Evolutionary conservation across 2,113 vertebrate species (phyloP), one percentile per base, ranked within the genome.

Genomic region (Platichthys flesus): DNA sequence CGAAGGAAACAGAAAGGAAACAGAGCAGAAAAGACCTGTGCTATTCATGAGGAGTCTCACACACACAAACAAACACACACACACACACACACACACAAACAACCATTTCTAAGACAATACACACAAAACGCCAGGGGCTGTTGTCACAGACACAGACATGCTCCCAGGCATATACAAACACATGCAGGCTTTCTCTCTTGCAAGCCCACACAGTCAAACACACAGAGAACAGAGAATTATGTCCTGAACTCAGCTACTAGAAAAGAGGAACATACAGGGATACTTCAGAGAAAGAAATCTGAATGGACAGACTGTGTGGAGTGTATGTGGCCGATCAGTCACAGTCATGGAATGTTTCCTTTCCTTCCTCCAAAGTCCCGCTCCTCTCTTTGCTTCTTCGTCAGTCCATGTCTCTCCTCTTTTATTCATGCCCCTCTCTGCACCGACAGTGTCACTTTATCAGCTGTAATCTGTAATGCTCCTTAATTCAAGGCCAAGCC

Each of bases 401-500:
- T 47, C 54, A 35, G 21, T 47, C 71, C 57, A 4, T 51, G 47
- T 52, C 54, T 23, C 28, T 51, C 35, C 35, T 47, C 18, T 66
- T 71, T 75, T 60, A 62, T 83, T 68, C 70, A 28, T 57, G 54
- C 61, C 66, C 20, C 40, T 8, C 23, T 55, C 61, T 82, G 49
- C 76, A 72, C 54, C 63, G 60, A 76, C 84, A 79, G 67, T 91
- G 85, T 90, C 90, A 88, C 86, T 91, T 94, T 94, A 95, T 95
- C 94, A 91, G 90, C 40, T 82, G 91, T 92, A 95, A 42, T 95
- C 93, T 83, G 85, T 92, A 91, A 91, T 85, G 86, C 82, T 90
- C 92, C 91, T 91, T 95, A 93, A 94, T 94, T 95, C 88, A 92
- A 91, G 95, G 94, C 89, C 85, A 91, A 81, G 52, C 76, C 63